These are phyloP conservation scores for Leptinotarsa texana DNA, from an alignment of 1,140 invertebrate species.

Conservation along the genomic window DNA sequence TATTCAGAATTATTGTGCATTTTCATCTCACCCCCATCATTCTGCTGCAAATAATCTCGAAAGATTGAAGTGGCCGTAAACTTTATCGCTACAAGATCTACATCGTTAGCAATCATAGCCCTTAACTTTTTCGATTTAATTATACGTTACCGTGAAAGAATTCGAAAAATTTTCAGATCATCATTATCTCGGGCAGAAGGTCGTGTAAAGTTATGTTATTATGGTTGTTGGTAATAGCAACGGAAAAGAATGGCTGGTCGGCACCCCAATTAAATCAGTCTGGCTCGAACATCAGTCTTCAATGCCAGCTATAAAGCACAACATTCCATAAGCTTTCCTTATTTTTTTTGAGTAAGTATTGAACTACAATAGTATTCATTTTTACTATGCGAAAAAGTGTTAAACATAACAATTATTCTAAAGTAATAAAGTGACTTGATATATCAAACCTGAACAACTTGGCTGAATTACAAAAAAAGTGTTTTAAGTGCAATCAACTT, in stretches of 20 bases:
- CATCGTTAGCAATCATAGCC: background rate
- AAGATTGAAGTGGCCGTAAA: too few relatives aligned
- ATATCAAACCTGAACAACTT: too few relatives aligned
- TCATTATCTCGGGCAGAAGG: background rate
- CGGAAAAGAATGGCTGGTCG: background rate
- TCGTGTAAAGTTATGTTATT: conserved; percentile 8
- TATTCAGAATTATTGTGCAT: too few relatives aligned
- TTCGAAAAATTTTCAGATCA: conserved; percentile 4
- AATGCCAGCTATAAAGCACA: background rate
- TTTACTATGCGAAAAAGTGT: too few relatives aligned
- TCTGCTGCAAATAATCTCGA: too few relatives aligned
- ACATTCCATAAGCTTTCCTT: background rate
- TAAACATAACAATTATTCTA: too few relatives aligned
- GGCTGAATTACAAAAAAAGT: too few relatives aligned
- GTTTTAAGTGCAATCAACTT: too few relatives aligned
- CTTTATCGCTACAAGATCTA: background rate
- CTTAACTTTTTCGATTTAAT: conserved; percentile 1
- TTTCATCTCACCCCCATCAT: too few relatives aligned
- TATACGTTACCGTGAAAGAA: conserved; percentile 1
- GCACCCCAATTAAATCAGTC: background rate
- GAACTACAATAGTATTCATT: too few relatives aligned
- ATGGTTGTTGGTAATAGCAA: conserved; percentile 1
- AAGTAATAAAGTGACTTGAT: too few relatives aligned
- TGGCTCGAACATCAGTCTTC: background rate
- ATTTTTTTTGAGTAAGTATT: too few relatives aligned